A percentile compares a stretch with the other conserved stretches of the same genome.
phyloP scores from a whole-genome alignment of 2,797 vertebrate species.

The Anomalospiza imberbis region DNA sequence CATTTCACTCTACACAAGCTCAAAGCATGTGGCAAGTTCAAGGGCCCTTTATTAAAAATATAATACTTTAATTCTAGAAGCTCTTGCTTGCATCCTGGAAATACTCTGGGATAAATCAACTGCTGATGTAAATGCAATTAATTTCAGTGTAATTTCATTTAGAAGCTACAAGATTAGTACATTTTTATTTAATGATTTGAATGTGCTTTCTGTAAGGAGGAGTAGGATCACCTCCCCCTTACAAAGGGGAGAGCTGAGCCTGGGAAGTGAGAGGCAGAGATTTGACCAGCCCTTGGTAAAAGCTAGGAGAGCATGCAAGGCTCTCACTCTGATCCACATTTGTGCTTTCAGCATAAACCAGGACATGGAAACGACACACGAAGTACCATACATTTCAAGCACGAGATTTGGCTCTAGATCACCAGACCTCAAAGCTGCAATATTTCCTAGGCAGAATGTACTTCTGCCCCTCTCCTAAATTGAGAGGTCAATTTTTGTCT shows the following conservation, averaged over 20 bases:
- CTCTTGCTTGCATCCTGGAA: not conserved
- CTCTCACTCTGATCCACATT: not conserved
- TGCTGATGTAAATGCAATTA: not conserved
- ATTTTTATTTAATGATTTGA: not conserved
- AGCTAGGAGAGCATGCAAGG: not conserved
- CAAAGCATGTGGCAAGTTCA: not conserved
- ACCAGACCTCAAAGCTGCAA: not conserved
- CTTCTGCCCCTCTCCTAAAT: not conserved
- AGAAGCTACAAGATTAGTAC: not conserved
- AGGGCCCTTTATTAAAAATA: conserved; percentile 19
- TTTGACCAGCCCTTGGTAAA: not conserved
- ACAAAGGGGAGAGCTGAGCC: not conserved
- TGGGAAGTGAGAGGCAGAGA: not conserved
- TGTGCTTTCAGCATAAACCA: not conserved
- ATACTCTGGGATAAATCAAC: not conserved
- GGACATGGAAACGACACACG: not conserved
- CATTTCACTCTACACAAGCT: not conserved
- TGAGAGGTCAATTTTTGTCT: not conserved
- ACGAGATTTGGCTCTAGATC: not conserved
- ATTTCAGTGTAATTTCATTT: not conserved
- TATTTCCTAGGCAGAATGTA: not conserved
- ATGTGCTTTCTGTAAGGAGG: not conserved
- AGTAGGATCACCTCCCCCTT: not conserved
- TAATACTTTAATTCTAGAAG: not conserved
- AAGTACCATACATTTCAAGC: not conserved